phyloP scores from a whole-genome alignment of 2,888 invertebrate genomes.

The Caenorhabditis parvicauda region DNA sequence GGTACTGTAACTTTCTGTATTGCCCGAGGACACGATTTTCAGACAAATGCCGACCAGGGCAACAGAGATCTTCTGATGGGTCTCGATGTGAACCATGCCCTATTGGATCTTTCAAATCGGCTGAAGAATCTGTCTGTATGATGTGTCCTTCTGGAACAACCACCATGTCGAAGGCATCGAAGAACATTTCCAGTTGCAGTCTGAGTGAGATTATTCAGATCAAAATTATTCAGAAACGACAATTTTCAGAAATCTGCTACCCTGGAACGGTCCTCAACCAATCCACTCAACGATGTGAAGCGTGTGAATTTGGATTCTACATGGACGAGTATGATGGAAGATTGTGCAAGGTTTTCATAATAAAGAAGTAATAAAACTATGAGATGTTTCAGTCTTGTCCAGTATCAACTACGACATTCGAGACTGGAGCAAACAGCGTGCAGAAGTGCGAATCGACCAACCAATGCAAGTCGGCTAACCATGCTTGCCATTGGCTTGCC shows the following conservation, averaged over 20 bases:
- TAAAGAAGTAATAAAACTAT: not conserved
- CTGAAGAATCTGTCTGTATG: slow-evolving; percentile 35
- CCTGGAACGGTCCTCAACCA: slow-evolving; percentile 37
- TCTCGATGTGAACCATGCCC: slow-evolving; percentile 36
- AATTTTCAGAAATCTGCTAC: slow-evolving; percentile 34
- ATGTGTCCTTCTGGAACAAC: slow-evolving; percentile 43
- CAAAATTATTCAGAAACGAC: not conserved
- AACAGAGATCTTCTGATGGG: slow-evolving; percentile 30
- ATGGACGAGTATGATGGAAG: slow-evolving; percentile 38
- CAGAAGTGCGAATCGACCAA: slow-evolving; percentile 42
- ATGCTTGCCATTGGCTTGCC: slow-evolving; percentile 47
- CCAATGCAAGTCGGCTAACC: slow-evolving; percentile 38
- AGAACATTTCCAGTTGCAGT: slow-evolving; percentile 21
- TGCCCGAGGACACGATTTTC: not conserved
- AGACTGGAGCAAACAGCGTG: slow-evolving; percentile 29
- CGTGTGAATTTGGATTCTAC: slow-evolving; percentile 34
- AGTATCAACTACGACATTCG: slow-evolving; percentile 36
- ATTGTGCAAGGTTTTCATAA: slow-evolving; percentile 22
- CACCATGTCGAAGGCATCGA: slow-evolving; percentile 34
- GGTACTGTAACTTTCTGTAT: slow-evolving; percentile 9
- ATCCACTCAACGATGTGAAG: slow-evolving; percentile 27
- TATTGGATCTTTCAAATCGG: slow-evolving; percentile 37
- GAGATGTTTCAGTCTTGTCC: slow-evolving; percentile 15
- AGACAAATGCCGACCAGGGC: slow-evolving; percentile 41
- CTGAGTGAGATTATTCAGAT: slow-evolving; percentile 20